Conservation (phyloP, 2,113 vertebrate genomes). For the Myotis yumanensis region DNA sequence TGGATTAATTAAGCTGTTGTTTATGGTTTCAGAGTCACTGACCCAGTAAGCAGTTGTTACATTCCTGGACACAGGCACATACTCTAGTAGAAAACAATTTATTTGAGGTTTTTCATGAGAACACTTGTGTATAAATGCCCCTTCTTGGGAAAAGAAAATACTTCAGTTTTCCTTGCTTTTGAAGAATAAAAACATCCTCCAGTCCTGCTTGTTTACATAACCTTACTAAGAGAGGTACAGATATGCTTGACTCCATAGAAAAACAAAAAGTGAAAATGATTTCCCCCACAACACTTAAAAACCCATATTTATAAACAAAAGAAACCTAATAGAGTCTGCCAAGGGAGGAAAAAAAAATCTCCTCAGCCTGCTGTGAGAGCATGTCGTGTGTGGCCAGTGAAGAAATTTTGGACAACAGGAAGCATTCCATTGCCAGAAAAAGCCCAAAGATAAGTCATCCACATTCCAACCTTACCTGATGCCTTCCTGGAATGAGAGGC, state of each 20-base stretch:
- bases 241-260: neutral
- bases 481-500: neutral
- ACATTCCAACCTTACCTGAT: accelerated
- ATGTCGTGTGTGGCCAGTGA: neutral
- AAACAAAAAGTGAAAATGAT: neutral
- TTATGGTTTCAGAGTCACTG: neutral
- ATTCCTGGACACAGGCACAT: neutral
- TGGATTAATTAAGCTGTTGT: neutral
- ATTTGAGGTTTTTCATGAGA: conserved; percentile 33
- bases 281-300: conserved; percentile 1
- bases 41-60: neutral
- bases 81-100: neutral
- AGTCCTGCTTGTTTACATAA: neutral
- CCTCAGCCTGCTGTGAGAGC: neutral
- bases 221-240: neutral
- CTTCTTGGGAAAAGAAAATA: neutral
- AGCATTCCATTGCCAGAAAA: neutral
- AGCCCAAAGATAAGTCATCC: neutral
- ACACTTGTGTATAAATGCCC: neutral
- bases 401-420: neutral
- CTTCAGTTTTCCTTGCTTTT: conserved; percentile 8
- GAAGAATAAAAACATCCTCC: neutral
- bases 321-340: neutral
- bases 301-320: conserved; percentile 46
- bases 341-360: neutral